Percentiles rank a stretch among this genome's conserved stretches.
phyloP scores from a whole-genome alignment of 2,797 vertebrate species.

The Halcyon chelicuti region DNA sequence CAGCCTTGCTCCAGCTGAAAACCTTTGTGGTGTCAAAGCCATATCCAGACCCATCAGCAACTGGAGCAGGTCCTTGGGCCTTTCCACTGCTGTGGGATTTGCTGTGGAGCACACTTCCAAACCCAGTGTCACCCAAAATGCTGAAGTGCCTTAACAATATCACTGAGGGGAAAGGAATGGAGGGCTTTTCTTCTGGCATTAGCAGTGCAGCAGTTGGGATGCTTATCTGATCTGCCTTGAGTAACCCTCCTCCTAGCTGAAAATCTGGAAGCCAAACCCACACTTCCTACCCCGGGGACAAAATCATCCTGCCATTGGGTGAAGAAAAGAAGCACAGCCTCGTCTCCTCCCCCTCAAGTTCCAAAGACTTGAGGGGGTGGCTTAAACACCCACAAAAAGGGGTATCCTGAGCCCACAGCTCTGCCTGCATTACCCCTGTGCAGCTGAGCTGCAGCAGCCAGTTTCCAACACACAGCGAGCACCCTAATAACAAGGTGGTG shows the following conservation, averaged over 20 bases:
- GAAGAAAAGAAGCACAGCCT: neutral
- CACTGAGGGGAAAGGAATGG: neutral
- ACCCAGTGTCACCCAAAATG: neutral
- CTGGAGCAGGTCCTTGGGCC: neutral
- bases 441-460: neutral
- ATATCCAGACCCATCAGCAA: accelerated
- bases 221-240: neutral
- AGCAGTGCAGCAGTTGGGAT: neutral
- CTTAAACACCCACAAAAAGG: neutral
- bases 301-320: neutral
- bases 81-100: neutral
- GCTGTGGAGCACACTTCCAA: neutral
- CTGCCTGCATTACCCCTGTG: neutral
- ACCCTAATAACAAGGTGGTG: neutral
- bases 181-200: neutral
- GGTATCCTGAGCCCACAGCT: neutral
- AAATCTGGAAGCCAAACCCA: neutral
- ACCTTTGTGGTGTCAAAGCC: neutral
- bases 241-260: neutral
- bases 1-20: neutral
- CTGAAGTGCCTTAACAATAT: neutral
- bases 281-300: neutral
- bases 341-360: neutral
- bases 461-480: neutral
- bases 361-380: neutral